Base-by-base conservation (phyloP, 2,113 vertebrate genomes). In the Ictidomys tridecemlineatus region DNA sequence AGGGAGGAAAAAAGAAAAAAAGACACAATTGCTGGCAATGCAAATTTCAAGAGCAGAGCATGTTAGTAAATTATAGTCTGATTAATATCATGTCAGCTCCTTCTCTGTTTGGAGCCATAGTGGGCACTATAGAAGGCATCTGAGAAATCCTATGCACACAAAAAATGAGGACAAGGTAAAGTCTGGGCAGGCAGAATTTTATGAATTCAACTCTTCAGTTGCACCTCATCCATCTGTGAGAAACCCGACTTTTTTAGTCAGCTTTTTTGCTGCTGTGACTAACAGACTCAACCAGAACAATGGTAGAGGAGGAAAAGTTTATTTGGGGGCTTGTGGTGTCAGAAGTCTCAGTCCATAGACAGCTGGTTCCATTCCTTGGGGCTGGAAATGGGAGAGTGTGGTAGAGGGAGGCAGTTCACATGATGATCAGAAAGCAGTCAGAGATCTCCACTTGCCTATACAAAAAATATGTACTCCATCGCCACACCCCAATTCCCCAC, bases 31-130 rank as follows among this genome's bases (percentile, higher is more conserved):
- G 93, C 95, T 98, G 97, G 95, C 42, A 61, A 95, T 73, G 94
- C 95, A 94, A 63, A 97, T 96, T 97, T 89, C 58, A 91, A 90
- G 48, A 95, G 87, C 56, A 56, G 45, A 96, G 91, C n/a, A 8
- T 42, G 76, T 80, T 97, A 95, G 95, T 94, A 94, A 98, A 96
- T 94, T 72, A 95, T 0, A 82, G 58, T 58, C 91, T 97, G 93
- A 97, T 95, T 95, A 96, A 93, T 42, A 72, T 74, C 79, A 82
- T 0, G 58, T 93, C 67, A 53, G 72, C 51, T 77, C 26, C 9
- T 90, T 63, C 85, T 92, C 89, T 90, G 85, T 11, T 34, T 97
- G 95, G 91, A 97, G 26, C 78, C 26, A 24, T 2, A n/a, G 67
- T 24, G 32, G 48, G 34, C 5, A 20, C 42, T 48, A 48, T 3